Conservation (phyloP, 1,140 invertebrate species). For the Euglossa dilemma region DNA sequence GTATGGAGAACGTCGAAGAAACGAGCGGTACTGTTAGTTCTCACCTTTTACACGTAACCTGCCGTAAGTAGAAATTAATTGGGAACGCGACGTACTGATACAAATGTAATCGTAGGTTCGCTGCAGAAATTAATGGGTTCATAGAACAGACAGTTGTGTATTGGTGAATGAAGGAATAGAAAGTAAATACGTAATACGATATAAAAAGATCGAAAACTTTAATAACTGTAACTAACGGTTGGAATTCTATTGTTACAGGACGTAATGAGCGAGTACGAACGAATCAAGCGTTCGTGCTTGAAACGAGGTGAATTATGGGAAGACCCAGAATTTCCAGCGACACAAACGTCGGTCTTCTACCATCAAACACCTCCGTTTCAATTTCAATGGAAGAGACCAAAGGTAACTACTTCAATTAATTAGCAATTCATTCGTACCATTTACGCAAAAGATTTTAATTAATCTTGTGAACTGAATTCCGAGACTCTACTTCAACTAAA, state of each 20-base stretch:
- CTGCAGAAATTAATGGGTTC: constrained; percentile 1
- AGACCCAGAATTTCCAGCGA: constrained; percentile 94
- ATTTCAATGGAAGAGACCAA: constrained; percentile 95
- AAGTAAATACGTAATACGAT: not conserved
- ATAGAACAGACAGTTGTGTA: not conserved
- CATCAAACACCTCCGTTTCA: constrained; percentile 96
- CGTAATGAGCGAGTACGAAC: constrained; percentile 90
- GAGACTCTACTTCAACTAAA: too few species aligned
- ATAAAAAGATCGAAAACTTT: not conserved
- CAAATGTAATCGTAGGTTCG: constrained; percentile 17
- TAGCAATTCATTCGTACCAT: not conserved
- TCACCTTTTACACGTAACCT: constrained; percentile 35
- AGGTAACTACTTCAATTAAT: constrained; percentile 83
- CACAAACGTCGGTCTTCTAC: constrained; percentile 94
- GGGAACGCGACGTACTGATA: constrained; percentile 48
- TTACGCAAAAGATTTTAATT: not conserved
- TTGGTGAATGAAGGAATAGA: not conserved
- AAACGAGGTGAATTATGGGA: constrained; percentile 93
- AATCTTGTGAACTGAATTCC: too few species aligned
- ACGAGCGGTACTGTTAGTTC: constrained; percentile 51
- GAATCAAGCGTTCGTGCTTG: constrained; percentile 90
- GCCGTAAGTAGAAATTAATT: constrained; percentile 50
- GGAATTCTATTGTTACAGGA: constrained; percentile 71
- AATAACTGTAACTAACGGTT: not conserved
- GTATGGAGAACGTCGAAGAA: constrained; percentile 26